phyloP scores from a whole-genome alignment of 2,797 vertebrate species.

The Sebastes hubbsi region DNA sequence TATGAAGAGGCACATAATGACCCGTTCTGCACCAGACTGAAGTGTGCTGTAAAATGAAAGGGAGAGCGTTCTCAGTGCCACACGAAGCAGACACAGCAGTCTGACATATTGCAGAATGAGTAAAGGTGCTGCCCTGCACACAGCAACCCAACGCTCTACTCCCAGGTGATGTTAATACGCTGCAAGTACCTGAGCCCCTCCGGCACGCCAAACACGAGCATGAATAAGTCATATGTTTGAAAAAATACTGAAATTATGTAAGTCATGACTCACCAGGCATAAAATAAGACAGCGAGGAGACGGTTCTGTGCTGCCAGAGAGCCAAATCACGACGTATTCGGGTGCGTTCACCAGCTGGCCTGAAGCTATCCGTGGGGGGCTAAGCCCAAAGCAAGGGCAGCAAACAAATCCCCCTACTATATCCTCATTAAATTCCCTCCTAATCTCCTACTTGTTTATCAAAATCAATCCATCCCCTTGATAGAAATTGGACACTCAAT shows the following conservation, averaged over 20 bases:
- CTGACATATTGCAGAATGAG: slow-evolving; percentile 26
- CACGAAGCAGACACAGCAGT: background rate
- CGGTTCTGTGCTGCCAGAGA: slow-evolving; percentile 42
- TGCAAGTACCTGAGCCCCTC: slow-evolving; percentile 38
- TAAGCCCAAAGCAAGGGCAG: slow-evolving; percentile 13
- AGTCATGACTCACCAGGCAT: slow-evolving; percentile 76
- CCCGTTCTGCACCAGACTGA: slow-evolving; percentile 4
- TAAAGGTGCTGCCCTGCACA: slow-evolving; percentile 26
- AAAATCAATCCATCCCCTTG: background rate
- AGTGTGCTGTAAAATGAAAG: slow-evolving; percentile 15
- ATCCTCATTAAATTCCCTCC: slow-evolving; percentile 21
- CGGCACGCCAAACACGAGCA: slow-evolving; percentile 36
- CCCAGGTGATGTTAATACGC: slow-evolving; percentile 25
- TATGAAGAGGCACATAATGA: slow-evolving; percentile 9
- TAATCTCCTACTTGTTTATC: slow-evolving; percentile 21
- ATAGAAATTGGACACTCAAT: background rate
- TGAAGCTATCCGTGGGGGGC: slow-evolving; percentile 21
- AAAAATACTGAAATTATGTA: slow-evolving; percentile 76
- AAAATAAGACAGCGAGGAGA: slow-evolving; percentile 62
- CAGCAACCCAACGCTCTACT: background rate
- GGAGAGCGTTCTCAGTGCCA: background rate
- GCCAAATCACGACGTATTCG: slow-evolving; percentile 44
- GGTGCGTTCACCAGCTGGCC: slow-evolving; percentile 43
- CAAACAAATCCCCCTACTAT: slow-evolving; percentile 30
- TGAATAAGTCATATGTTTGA: slow-evolving; percentile 79